Base-by-base conservation (phyloP, 2,113 vertebrate genomes). In the Numenius arquata region DNA sequence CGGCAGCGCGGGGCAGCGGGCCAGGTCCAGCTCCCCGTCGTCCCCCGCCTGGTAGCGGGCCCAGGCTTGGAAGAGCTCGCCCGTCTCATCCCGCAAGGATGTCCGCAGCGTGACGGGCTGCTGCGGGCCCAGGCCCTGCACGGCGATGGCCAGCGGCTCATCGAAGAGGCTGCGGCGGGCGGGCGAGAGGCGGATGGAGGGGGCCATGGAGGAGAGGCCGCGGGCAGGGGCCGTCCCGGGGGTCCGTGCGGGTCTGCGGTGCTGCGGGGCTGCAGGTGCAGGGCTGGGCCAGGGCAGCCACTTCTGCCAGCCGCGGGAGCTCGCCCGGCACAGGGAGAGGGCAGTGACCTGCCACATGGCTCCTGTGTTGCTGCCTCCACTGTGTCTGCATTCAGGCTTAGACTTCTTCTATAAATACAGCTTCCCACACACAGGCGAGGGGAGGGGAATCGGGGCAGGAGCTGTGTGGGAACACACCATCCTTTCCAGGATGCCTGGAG, bases 11-110 rank as follows among this genome's bases (percentile, higher is more conserved):
- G n/a, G n/a, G n/a, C 90, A 95, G 55, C 73, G 78, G 56, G 12
- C 48, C 15, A 97, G 65, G 27, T 98, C 94, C 87, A 98, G 89
- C 70, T 58, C 62, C 38, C 97, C 97, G 7, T 67, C 36, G 22
- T 29, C 34, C 20, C 89, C 94, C 1, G 95, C 95, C 41, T 32
- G 61, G 91, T 97, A n/a, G n/a, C n/a, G n/a, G n/a, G n/a, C n/a
- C n/a, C n/a, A n/a, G n/a, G n/a, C n/a, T n/a, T n/a, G n/a, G n/a
- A n/a, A n/a, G n/a, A n/a, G n/a, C n/a, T n/a, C n/a, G n/a, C n/a
- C n/a, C n/a, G n/a, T n/a, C n/a, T n/a, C n/a, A n/a, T n/a, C n/a
- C n/a, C n/a, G n/a, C n/a, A n/a, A n/a, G n/a, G n/a, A n/a, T n/a
- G n/a, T n/a, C n/a, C n/a, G n/a, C n/a, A n/a, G n/a, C n/a, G n/a